Base-by-base conservation (phyloP, 30 jellyfish, hydroid and myxozoan species). In the Catostylus mosaicus region DNA sequence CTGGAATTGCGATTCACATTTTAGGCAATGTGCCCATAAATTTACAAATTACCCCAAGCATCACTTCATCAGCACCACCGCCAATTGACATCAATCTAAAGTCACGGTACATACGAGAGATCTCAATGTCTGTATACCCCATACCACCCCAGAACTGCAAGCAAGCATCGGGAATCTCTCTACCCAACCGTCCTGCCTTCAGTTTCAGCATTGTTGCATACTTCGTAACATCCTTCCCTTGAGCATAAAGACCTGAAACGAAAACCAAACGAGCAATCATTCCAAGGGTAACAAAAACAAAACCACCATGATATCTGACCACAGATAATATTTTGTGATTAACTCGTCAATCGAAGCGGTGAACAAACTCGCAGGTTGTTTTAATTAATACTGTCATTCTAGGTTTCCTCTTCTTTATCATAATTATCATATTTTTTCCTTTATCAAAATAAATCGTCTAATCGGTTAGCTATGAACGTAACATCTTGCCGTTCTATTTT, bases 31-130 rank as follows among this genome's bases (percentile, higher is more conserved):
- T 95, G 0, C 96, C 99, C 99, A 95, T 95, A 61, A 62, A 83
- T 75, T 95, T 95, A 56, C 97, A 95, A 29, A 95, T 84, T 70
- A 95, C 89, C 23, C 84, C 48, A 34, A 95, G 75, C 99, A 95
- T 95, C 40, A 95, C 99, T 67, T 95, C 99, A 52, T 95, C 99
- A 38, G 99, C 99, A 22, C 99, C 99, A 1, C 99, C 99, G 23
- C 99, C 99, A 57, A 95, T 95, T 6, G 99, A 95, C 90, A 95
- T 30, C 56, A 95, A 78, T 35, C 99, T 79, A 36, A 76, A 88
- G 78, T 95, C 99, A 31, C 99, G 88, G 84, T 57, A 95, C 83
- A 90, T 86, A 1, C 99, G 96, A 40, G 98, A 89, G 22, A 95
- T 85, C 11, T 80, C 96, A 2, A 90, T 69, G 71, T 95, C 99